Percentiles rank a stretch among this genome's conserved stretches.
These are phyloP conservation scores for Baryphthengus martii DNA, from an alignment of 2,113 vertebrate species.

Conservation along the genomic window DNA sequence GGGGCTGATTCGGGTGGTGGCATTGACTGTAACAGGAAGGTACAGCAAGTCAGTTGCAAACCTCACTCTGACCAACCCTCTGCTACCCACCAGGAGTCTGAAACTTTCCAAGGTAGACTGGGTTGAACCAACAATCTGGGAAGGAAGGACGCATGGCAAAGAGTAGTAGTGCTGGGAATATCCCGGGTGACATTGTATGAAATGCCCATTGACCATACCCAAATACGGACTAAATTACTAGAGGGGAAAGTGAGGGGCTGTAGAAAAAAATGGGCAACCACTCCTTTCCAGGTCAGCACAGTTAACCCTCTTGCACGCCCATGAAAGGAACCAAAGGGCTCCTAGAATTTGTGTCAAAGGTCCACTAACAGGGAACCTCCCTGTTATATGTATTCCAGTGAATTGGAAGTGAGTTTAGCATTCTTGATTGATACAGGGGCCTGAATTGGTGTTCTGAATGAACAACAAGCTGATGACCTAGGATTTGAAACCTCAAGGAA, in stretches of 20 bases:
- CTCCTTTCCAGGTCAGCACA: too few relatives aligned
- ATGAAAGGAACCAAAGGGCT: neutral
- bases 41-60: neutral
- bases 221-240: too few relatives aligned
- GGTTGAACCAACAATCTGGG: neutral
- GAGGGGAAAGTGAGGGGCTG: too few relatives aligned
- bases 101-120: neutral
- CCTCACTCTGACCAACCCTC: neutral
- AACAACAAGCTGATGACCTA: neutral
- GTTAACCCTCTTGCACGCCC: too few relatives aligned
- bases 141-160: neutral
- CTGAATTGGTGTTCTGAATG: neutral
- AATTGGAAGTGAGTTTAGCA: neutral
- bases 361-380: neutral
- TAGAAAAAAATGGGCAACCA: too few relatives aligned
- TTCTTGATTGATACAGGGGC: neutral
- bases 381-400: neutral
- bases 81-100: neutral
- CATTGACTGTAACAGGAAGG: neutral
- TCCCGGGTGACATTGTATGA: neutral
- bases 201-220: neutral
- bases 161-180: neutral
- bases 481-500: neutral
- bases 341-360: too few relatives aligned
- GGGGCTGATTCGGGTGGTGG: neutral